Conservation (phyloP, 2,113 vertebrate genomes). For the Oreocharis arfaki region DNA sequence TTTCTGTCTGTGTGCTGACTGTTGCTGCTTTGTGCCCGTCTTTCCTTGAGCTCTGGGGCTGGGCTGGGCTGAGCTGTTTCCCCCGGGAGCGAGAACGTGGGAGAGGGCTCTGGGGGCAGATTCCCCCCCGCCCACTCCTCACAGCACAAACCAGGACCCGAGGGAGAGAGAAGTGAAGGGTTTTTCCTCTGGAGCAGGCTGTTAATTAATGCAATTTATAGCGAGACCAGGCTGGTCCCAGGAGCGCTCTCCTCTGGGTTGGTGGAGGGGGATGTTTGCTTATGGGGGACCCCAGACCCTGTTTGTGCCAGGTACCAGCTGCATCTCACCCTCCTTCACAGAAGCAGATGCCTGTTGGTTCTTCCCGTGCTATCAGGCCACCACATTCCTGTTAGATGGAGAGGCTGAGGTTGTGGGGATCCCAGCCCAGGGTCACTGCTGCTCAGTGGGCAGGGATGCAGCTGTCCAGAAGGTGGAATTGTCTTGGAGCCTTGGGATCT, state of each 20-base stretch:
- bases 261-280: not conserved
- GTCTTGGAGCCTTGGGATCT: too few relatives aligned
- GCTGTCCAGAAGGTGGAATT: not conserved
- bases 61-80: conserved; percentile 2
- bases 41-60: conserved; percentile 2
- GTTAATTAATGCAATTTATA: not conserved
- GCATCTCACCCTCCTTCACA: rapidly evolving
- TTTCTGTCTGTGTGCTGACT: not conserved
- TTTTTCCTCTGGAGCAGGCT: not conserved
- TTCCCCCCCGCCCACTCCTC: not conserved
- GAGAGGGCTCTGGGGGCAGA: not conserved
- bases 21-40: not conserved
- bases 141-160: not conserved
- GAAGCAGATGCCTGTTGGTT: not conserved
- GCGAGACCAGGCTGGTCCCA: rapidly evolving
- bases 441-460: not conserved
- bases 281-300: not conserved
- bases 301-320: not conserved
- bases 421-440: not conserved
- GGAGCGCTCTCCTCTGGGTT: rapidly evolving
- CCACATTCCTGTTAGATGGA: not conserved
- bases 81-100: not conserved
- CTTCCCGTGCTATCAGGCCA: not conserved
- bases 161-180: not conserved
- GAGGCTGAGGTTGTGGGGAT: not conserved